Percentiles rank a stretch among this genome's conserved stretches.
These are phyloP conservation scores for Phymanthus crucifer DNA, from an alignment of 92 coral and sea anemone genomes.

Conservation along the genomic window DNA sequence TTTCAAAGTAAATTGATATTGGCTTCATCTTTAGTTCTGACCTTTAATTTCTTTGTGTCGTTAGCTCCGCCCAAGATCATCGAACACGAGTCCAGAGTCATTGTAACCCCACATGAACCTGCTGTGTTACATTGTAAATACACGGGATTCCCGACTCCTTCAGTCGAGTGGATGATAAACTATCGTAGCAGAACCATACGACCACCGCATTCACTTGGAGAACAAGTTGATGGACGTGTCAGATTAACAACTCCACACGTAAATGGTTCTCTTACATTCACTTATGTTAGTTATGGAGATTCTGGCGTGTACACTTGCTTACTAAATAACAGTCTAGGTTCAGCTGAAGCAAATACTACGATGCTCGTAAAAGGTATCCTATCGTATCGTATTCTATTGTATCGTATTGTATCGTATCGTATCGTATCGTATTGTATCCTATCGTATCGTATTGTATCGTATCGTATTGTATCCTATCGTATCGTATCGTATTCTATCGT, in stretches of 20 bases:
- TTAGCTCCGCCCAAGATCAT: conserved; percentile 15
- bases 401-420: no score
- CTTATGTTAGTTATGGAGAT: conserved; percentile 3
- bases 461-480: no score
- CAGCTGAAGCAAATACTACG: conserved; percentile 14
- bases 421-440: no score
- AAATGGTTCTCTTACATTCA: conserved; percentile 38
- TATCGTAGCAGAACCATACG: not conserved
- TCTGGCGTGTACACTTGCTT: conserved; percentile 15
- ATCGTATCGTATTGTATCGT: no score
- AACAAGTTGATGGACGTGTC: not conserved
- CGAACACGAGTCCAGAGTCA: not conserved
- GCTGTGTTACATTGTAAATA: conserved; percentile 33
- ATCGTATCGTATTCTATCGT: no score
- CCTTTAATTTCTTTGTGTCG: not conserved
- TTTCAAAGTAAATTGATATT: no score
- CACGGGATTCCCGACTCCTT: conserved; percentile 32
- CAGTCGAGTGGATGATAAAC: conserved; percentile 42
- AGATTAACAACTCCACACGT: not conserved
- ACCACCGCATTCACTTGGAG: no score
- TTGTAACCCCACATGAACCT: not conserved
- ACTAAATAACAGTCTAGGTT: conserved; percentile 14
- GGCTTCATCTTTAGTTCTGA: no score
- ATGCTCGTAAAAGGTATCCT: conserved; percentile 25
- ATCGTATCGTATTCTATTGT: not conserved